These are phyloP conservation scores for Champsocephalus gunnari DNA, from an alignment of 2,797 vertebrate genomes.

Conservation along the genomic window DNA sequence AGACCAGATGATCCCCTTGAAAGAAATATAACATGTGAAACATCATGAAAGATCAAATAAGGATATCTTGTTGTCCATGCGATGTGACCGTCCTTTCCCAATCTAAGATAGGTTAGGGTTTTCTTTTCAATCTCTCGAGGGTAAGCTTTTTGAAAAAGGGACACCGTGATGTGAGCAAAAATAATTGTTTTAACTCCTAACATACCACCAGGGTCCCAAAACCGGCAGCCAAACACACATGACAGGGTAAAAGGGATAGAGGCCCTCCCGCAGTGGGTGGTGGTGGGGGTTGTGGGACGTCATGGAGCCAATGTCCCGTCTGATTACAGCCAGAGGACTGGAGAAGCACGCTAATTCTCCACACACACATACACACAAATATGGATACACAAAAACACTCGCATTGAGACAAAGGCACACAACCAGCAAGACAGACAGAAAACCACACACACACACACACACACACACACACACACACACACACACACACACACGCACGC, in stretches of 20 bases:
- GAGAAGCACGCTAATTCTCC: constrained; percentile 81
- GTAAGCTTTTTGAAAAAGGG: constrained; percentile 19
- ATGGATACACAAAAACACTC: constrained; percentile 37
- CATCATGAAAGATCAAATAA: neutral
- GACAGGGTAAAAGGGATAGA: constrained; percentile 72
- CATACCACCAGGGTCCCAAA: constrained; percentile 62
- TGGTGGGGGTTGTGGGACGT: constrained; percentile 79
- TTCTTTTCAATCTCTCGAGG: constrained; percentile 6
- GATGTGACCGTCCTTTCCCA: neutral
- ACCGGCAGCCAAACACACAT: constrained; percentile 68
- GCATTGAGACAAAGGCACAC: constrained; percentile 52
- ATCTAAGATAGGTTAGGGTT: neutral
- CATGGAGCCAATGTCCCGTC: constrained; percentile 94
- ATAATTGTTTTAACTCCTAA: constrained; percentile 76
- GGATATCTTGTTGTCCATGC: neutral
- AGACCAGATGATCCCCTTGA: neutral
- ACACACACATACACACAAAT: constrained; percentile 45
- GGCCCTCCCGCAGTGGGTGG: constrained; percentile 72
- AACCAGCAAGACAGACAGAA: constrained; percentile 38
- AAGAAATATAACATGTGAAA: constrained; percentile 1
- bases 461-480: constrained; percentile 30
- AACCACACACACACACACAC: constrained; percentile 33
- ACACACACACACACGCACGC: constrained; percentile 31
- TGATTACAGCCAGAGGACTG: constrained; percentile 87
- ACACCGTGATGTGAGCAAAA: constrained; percentile 60